phyloP scores from a whole-genome alignment of 2,113 vertebrate genomes.

The Emydura subglobosa region DNA sequence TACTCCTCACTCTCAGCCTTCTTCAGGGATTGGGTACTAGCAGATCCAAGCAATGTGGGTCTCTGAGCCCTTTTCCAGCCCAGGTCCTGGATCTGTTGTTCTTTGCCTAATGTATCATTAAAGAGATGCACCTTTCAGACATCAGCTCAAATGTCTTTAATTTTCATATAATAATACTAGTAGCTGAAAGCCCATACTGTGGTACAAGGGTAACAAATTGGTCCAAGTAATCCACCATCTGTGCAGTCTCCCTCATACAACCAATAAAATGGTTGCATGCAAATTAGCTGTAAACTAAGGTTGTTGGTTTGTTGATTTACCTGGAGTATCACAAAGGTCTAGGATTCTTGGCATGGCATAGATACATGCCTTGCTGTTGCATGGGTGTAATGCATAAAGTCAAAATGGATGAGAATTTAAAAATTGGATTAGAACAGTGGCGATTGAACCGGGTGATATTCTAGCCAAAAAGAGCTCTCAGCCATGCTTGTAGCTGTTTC shows the following conservation, averaged over 20 bases:
- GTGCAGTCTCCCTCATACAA: neutral
- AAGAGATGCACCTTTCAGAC: neutral
- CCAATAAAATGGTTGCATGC: neutral
- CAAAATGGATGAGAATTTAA: neutral
- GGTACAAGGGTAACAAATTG: neutral
- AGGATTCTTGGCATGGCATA: neutral
- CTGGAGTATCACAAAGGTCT: neutral
- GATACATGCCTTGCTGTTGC: neutral
- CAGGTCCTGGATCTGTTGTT: neutral
- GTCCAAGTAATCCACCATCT: neutral
- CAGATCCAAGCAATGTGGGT: accelerated
- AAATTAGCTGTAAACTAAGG: neutral
- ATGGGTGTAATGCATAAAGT: neutral
- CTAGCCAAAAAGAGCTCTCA: neutral
- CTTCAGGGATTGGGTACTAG: accelerated
- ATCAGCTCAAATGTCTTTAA: neutral
- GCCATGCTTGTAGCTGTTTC: neutral
- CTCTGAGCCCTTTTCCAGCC: neutral
- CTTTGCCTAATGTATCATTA: neutral
- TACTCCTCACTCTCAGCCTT: neutral
- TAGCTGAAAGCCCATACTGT: neutral
- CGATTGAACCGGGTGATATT: neutral
- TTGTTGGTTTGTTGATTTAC: neutral
- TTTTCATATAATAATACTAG: neutral
- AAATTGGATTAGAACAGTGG: neutral